Evolutionary conservation across 2,113 vertebrate species (phyloP).

Genomic region (Noctilio leporinus): DNA sequence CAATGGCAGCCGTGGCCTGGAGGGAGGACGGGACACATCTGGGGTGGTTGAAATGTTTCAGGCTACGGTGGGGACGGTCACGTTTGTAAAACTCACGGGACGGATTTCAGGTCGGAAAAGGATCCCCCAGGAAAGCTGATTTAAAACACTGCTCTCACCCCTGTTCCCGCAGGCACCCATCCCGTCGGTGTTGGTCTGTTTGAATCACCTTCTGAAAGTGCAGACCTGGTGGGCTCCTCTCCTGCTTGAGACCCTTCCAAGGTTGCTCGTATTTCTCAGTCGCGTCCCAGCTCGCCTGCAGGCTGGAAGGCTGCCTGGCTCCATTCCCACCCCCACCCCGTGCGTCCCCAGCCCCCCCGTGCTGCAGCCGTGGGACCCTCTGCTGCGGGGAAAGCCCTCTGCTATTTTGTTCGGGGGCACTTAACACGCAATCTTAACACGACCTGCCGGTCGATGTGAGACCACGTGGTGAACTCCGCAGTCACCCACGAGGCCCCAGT

Average conservation of each 20-base stretch:
- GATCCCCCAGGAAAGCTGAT: too few relatives aligned
- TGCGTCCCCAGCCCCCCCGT: accelerated
- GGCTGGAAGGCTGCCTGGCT: not conserved
- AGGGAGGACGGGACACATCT: not conserved
- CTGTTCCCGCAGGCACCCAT: not conserved
- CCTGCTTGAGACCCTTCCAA: not conserved
- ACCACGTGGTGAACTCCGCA: not conserved
- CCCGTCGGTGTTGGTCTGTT: not conserved
- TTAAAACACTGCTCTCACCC: not conserved
- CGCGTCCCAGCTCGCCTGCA: too few relatives aligned
- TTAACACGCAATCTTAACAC: not conserved
- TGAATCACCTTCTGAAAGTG: not conserved
- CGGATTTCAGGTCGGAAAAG: too few relatives aligned
- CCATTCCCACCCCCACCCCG: not conserved
- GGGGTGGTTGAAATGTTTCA: not conserved
- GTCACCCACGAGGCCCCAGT: not conserved
- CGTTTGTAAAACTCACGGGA: not conserved
- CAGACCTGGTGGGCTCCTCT: too few relatives aligned
- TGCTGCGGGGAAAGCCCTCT: not conserved
- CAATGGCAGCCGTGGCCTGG: not conserved
- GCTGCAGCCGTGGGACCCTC: too few relatives aligned
- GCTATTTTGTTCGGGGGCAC: not conserved
- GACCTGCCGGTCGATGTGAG: not conserved
- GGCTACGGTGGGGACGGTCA: not conserved
- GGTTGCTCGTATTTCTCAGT: not conserved